Evolutionary conservation across 2,888 invertebrate species (phyloP).

Genomic region (Aspidiotus rigidus): DNA sequence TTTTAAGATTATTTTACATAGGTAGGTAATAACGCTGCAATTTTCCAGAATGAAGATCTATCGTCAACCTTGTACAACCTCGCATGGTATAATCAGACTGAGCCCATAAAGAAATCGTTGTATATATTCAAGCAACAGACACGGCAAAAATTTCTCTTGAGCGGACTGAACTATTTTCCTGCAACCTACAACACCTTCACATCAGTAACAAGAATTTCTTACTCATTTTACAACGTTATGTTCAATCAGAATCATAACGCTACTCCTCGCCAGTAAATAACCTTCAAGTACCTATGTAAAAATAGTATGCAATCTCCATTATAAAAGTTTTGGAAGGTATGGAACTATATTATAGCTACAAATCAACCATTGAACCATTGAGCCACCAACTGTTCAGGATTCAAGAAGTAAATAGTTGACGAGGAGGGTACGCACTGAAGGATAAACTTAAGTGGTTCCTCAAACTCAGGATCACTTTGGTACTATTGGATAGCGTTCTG

Average conservation of each 20-base stretch:
- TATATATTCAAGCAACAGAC: slow-evolving; percentile 1
- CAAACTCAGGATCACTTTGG: no score
- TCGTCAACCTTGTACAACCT: background rate
- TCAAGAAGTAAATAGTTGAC: no score
- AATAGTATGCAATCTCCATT: no score
- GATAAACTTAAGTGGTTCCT: no score
- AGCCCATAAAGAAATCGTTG: background rate
- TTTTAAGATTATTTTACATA: background rate
- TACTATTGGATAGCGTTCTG: no score
- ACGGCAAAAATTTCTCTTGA: background rate
- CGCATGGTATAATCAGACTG: slow-evolving; percentile 1
- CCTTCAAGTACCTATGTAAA: no score
- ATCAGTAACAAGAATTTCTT: background rate
- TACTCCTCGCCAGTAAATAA: no score
- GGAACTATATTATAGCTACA: no score
- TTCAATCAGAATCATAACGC: background rate
- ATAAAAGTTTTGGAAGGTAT: no score
- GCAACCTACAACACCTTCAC: slow-evolving; percentile 1
- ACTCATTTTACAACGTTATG: slow-evolving; percentile 12
- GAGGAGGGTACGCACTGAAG: no score
- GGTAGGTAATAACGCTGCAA: background rate
- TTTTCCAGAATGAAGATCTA: slow-evolving; percentile 5
- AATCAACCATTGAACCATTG: no score
- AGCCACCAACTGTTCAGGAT: no score
- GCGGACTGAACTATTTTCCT: background rate